These are phyloP conservation scores for Diaphora mendica DNA, from an alignment of 2,888 invertebrate species.

Conservation along the genomic window DNA sequence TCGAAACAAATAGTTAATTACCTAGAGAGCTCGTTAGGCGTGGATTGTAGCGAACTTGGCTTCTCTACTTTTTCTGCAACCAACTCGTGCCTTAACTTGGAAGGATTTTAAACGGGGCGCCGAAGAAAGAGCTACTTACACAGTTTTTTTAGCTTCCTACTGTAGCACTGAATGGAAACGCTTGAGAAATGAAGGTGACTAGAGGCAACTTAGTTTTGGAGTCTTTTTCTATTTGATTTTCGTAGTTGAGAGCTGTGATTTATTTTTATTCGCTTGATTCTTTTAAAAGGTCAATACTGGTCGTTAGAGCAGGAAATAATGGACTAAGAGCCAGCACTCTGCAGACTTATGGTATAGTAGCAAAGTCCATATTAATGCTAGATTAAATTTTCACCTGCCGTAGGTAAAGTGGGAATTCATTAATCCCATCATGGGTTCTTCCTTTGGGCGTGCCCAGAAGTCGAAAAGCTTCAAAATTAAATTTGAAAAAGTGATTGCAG, in stretches of 20 bases:
- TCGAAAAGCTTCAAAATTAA: too few relatives aligned
- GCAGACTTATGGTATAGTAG: too few relatives aligned
- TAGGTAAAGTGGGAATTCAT: too few relatives aligned
- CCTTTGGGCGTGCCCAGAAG: too few relatives aligned
- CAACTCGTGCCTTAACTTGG: slow-evolving; percentile 42
- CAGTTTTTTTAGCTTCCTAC: slow-evolving; percentile 32
- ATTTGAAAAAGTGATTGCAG: too few relatives aligned
- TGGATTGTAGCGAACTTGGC: slow-evolving; percentile 72
- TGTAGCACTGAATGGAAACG: slow-evolving; percentile 36
- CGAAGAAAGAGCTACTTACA: slow-evolving; percentile 49
- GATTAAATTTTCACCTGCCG: too few relatives aligned
- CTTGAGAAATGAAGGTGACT: slow-evolving; percentile 45
- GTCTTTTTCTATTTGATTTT: slow-evolving; percentile 22
- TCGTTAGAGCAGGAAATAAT: neutral
- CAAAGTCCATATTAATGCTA: too few relatives aligned
- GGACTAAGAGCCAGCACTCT: too few relatives aligned
- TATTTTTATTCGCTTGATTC: slow-evolving; percentile 13
- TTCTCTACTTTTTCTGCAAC: slow-evolving; percentile 54
- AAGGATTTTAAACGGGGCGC: slow-evolving; percentile 45
- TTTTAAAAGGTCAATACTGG: neutral
- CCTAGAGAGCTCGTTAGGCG: slow-evolving; percentile 79
- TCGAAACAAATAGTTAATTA: slow-evolving; percentile 84
- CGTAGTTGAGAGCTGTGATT: slow-evolving; percentile 13
- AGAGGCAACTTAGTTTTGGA: slow-evolving; percentile 20
- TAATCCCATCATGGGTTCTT: too few relatives aligned